These are phyloP conservation scores for Eublepharis macularius DNA, from an alignment of 2,113 vertebrate genomes.

Conservation along the genomic window DNA sequence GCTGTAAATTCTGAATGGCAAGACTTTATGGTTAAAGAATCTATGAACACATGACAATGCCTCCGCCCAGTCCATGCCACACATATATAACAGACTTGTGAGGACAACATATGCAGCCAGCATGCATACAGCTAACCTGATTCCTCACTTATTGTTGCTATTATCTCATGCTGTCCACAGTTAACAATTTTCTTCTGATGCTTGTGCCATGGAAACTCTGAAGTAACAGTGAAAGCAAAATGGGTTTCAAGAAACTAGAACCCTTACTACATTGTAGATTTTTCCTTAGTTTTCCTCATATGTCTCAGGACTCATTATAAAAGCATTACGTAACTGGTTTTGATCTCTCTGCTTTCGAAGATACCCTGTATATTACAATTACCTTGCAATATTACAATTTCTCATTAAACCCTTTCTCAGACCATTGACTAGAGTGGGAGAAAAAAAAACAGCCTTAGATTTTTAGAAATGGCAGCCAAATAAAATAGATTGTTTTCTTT, in stretches of 20 bases:
- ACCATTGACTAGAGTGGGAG: too few relatives aligned
- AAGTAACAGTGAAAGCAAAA: neutral
- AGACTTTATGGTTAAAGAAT: neutral
- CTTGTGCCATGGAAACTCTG: neutral
- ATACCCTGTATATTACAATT: too few relatives aligned
- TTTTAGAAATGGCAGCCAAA: too few relatives aligned
- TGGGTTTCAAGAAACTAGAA: neutral
- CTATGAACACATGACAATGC: neutral
- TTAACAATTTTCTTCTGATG: neutral
- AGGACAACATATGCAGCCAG: neutral
- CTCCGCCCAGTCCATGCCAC: neutral
- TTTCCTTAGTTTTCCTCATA: neutral
- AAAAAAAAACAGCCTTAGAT: too few relatives aligned
- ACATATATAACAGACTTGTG: neutral
- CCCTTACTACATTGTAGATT: neutral
- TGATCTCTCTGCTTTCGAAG: too few relatives aligned
- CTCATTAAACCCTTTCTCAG: too few relatives aligned
- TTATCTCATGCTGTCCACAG: neutral
- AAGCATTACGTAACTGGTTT: too few relatives aligned
- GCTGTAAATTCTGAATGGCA: neutral
- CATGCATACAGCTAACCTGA: neutral
- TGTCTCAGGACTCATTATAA: too few relatives aligned
- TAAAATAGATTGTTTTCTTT: constrained; percentile 2
- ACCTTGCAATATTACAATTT: too few relatives aligned
- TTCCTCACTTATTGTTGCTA: neutral